Evolutionary conservation across 2,113 vertebrate species (phyloP).

Genomic region (Petrocephalus zakoni): DNA sequence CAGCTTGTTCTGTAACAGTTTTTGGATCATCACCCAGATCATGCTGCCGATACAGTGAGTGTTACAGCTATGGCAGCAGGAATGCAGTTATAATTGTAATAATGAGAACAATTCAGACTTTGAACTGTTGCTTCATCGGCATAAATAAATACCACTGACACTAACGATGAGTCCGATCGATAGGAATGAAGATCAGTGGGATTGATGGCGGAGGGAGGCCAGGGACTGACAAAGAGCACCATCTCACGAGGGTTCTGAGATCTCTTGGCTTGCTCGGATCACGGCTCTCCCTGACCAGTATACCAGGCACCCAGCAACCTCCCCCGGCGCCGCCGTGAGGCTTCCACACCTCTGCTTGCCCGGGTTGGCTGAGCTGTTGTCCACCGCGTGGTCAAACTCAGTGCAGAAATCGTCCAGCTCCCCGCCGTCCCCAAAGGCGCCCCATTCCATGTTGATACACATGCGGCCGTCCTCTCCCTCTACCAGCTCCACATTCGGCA

Average conservation of each 20-base stretch:
- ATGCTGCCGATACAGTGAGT: background rate
- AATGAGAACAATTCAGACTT: background rate
- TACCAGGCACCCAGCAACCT: background rate
- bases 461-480: slow-evolving; percentile 81
- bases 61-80: background rate
- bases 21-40: background rate
- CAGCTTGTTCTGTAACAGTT: background rate
- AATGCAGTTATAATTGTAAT: background rate
- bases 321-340: background rate
- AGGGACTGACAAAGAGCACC: background rate
- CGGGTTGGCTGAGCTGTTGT: slow-evolving; percentile 73
- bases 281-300: background rate
- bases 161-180: background rate
- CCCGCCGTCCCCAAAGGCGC: slow-evolving; percentile 83
- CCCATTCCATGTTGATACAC: slow-evolving; percentile 98
- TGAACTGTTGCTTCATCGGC: background rate
- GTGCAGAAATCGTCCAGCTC: slow-evolving; percentile 82
- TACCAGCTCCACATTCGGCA: slow-evolving; percentile 84
- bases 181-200: background rate
- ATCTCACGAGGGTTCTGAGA: background rate
- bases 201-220: background rate
- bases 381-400: slow-evolving; percentile 72
- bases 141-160: background rate
- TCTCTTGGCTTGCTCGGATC: too few relatives aligned
- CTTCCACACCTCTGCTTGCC: slow-evolving; percentile 78